Evolutionary conservation across 2,797 vertebrate genomes (phyloP).

Genomic region (Phoeniculus purpureus): DNA sequence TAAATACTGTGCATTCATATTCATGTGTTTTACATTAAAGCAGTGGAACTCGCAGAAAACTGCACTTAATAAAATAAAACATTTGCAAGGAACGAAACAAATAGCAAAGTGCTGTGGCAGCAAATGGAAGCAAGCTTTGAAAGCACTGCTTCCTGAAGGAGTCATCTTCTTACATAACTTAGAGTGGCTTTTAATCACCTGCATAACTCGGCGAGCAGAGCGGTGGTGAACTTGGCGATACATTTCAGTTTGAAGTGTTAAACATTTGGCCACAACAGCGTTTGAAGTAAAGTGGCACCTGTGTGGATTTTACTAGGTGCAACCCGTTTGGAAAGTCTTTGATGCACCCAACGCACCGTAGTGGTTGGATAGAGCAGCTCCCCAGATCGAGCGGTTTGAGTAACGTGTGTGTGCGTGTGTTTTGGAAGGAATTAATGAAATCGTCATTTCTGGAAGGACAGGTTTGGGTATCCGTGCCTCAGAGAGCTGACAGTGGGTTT

Average conservation of each 20-base stretch:
- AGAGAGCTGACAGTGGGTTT: neutral
- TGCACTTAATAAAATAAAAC: slow-evolving; percentile 24
- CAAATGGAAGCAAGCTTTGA: slow-evolving; percentile 1
- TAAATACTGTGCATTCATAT: slow-evolving; percentile 34
- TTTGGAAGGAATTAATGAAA: neutral
- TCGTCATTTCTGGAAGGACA: neutral
- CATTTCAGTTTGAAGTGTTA: neutral
- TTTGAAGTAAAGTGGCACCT: neutral
- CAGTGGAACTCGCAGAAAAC: neutral
- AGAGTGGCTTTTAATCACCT: slow-evolving; percentile 61
- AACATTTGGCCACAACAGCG: neutral
- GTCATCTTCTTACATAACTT: slow-evolving; percentile 7
- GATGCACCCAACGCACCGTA: neutral
- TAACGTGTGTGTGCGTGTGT: neutral
- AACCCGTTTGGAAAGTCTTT: slow-evolving; percentile 10
- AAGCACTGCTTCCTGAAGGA: neutral
- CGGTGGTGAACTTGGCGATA: neutral
- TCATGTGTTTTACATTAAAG: slow-evolving; percentile 39
- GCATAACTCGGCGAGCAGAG: neutral
- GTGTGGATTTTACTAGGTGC: neutral
- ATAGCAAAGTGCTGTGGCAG: slow-evolving; percentile 4
- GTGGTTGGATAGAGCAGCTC: neutral
- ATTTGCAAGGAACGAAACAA: slow-evolving; percentile 26
- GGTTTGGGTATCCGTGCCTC: neutral
- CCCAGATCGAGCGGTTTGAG: neutral